These are phyloP conservation scores for Lerista edwardsae DNA, from an alignment of 2,797 vertebrate genomes.

Conservation along the genomic window DNA sequence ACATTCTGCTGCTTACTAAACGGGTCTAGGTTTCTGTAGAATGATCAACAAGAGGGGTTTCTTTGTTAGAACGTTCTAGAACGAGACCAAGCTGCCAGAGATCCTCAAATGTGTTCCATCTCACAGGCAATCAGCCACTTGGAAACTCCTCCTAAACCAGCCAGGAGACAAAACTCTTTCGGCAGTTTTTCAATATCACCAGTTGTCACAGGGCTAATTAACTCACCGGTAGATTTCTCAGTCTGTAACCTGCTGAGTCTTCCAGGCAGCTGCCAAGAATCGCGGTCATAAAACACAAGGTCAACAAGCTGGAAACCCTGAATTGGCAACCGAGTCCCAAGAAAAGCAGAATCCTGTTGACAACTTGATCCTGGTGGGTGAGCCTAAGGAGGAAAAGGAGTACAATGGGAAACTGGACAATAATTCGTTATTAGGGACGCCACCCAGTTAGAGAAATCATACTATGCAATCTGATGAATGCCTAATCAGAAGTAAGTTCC, in stretches of 20 bases:
- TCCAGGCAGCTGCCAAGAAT: rapidly evolving
- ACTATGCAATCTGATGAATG: too few species aligned
- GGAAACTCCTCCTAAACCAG: background rate
- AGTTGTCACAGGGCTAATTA: constrained; percentile 6
- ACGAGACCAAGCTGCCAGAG: rapidly evolving
- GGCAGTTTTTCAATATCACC: constrained; percentile 20
- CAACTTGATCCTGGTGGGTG: background rate
- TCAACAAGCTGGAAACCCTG: background rate
- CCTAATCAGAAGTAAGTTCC: too few species aligned
- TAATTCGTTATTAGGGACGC: too few species aligned
- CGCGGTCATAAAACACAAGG: background rate
- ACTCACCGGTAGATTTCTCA: constrained; percentile 9
- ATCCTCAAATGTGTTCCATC: background rate
- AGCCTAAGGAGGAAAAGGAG: background rate
- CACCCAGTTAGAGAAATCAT: too few species aligned
- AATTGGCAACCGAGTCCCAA: background rate
- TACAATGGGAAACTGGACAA: background rate
- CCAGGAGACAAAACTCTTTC: constrained; percentile 23
- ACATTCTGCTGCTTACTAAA: background rate
- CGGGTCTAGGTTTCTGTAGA: background rate
- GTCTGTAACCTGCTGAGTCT: background rate
- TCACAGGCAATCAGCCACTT: constrained; percentile 23
- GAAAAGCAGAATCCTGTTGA: background rate
- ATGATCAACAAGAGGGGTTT: background rate
- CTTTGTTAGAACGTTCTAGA: background rate